A percentile compares a stretch with the other conserved stretches of the same genome.
Conservation (phyloP, 2,888 invertebrate genomes). For the Pollenia amentaria region DNA sequence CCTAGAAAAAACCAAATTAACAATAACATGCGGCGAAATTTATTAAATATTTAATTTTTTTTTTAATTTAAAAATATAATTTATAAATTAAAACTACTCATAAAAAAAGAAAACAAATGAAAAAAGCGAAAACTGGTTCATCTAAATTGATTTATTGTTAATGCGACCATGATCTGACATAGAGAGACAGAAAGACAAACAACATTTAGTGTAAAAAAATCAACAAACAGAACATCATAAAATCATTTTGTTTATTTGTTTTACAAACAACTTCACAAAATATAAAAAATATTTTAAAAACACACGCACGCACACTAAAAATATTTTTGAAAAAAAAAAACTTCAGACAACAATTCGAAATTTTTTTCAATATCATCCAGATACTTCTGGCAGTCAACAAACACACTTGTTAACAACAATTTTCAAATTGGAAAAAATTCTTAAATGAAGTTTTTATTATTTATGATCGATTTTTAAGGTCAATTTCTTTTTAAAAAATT, state of each 20-base stretch:
- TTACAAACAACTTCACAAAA: slow-evolving; percentile 52
- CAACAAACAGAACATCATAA: not conserved
- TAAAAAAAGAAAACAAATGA: not conserved
- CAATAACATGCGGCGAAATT: slow-evolving; percentile 11
- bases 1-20: not conserved
- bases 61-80: slow-evolving; percentile 8
- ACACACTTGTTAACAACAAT: slow-evolving; percentile 30
- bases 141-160: not conserved
- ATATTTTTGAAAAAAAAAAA: slow-evolving; percentile 19
- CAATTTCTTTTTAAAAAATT: not conserved
- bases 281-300: slow-evolving; percentile 36
- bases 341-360: not conserved
- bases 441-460: slow-evolving; percentile 21
- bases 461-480: slow-evolving; percentile 47
- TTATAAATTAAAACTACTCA: slow-evolving; percentile 20
- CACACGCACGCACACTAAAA: not conserved
- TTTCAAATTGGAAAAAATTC: slow-evolving; percentile 29
- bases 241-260: slow-evolving; percentile 57
- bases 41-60: slow-evolving; percentile 42
- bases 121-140: slow-evolving; percentile 17
- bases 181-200: slow-evolving; percentile 9
- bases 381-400: slow-evolving; percentile 42
- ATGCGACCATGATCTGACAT: slow-evolving; percentile 47
- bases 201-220: slow-evolving; percentile 2
- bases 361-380: slow-evolving; percentile 62